Percentiles rank a stretch among this genome's conserved stretches.
These are phyloP conservation scores for Acleris cristana DNA, from an alignment of 2,888 invertebrate genomes.

Conservation along the genomic window DNA sequence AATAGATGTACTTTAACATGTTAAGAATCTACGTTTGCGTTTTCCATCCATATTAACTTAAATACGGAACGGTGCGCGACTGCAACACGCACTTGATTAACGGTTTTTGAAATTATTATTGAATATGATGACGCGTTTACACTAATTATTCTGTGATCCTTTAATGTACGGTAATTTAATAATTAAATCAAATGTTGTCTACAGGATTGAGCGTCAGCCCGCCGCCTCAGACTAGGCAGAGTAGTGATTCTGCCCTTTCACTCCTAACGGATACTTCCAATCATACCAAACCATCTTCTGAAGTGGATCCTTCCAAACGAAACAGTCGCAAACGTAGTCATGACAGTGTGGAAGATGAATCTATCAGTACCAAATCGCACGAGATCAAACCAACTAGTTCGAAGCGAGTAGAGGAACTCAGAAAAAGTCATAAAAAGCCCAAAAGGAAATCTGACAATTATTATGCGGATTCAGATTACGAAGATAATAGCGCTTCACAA, in stretches of 20 bases:
- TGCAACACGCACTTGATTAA: too few species aligned
- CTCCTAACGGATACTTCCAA: slow-evolving; percentile 71
- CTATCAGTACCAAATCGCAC: slow-evolving; percentile 61
- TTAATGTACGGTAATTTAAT: background rate
- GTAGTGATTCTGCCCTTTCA: slow-evolving; percentile 79
- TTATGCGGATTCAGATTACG: slow-evolving; percentile 67
- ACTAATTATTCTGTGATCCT: too few species aligned
- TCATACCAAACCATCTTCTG: slow-evolving; percentile 58
- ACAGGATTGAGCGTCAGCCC: slow-evolving; percentile 61
- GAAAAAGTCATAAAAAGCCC: slow-evolving; percentile 58
- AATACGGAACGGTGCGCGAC: too few species aligned
- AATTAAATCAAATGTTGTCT: slow-evolving; percentile 37
- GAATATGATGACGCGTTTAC: too few species aligned
- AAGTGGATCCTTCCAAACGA: slow-evolving; percentile 52
- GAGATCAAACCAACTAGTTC: slow-evolving; percentile 60
- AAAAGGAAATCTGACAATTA: slow-evolving; percentile 52
- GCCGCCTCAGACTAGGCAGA: slow-evolving; percentile 70
- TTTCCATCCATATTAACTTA: too few species aligned
- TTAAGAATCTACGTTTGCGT: too few species aligned
- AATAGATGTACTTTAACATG: too few species aligned
- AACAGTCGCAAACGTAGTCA: slow-evolving; percentile 66
- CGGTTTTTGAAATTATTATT: too few species aligned
- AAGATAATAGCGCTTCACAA: slow-evolving; percentile 61
- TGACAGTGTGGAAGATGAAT: slow-evolving; percentile 65
- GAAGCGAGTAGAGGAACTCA: slow-evolving; percentile 68